phyloP scores from a whole-genome alignment of 1,140 invertebrate species.

The Muscidifurax raptorellus region DNA sequence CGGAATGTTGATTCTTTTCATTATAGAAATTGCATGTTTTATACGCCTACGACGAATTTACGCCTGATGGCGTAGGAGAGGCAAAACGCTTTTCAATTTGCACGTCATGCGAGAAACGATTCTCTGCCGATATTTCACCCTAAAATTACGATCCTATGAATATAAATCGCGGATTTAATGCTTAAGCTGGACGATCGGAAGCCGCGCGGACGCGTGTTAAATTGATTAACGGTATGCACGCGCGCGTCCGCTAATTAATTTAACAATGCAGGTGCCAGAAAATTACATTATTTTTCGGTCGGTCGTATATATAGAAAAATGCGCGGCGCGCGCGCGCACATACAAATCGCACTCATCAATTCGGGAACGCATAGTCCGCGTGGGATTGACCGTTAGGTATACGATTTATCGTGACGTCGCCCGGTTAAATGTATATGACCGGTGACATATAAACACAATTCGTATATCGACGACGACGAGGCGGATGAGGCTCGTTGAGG shows the following conservation, averaged over 20 bases:
- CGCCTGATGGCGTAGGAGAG: background rate
- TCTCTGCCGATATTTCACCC: background rate
- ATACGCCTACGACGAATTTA: too few species aligned
- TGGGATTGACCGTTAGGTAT: conserved; percentile 35
- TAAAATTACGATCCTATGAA: background rate
- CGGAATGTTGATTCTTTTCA: too few species aligned
- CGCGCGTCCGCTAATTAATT: background rate
- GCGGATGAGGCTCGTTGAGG: conserved; percentile 38
- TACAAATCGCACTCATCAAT: conserved; percentile 33
- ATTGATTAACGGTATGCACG: background rate
- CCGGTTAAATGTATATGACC: conserved; percentile 28
- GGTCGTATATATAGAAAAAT: background rate
- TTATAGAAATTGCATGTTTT: too few species aligned
- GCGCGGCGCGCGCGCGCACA: background rate
- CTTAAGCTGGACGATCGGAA: background rate
- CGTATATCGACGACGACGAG: conserved; percentile 19
- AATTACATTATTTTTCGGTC: background rate
- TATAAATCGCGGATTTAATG: background rate
- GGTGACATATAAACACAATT: conserved; percentile 53
- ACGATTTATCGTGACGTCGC: conserved; percentile 32
- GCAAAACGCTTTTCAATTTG: background rate
- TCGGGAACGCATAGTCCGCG: conserved; percentile 18
- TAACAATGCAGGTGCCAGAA: conserved; percentile 1
- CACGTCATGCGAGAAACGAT: background rate
- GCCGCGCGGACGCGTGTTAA: background rate